Conservation (phyloP, 2,888 invertebrate species). For the Octonoba sinensis region DNA sequence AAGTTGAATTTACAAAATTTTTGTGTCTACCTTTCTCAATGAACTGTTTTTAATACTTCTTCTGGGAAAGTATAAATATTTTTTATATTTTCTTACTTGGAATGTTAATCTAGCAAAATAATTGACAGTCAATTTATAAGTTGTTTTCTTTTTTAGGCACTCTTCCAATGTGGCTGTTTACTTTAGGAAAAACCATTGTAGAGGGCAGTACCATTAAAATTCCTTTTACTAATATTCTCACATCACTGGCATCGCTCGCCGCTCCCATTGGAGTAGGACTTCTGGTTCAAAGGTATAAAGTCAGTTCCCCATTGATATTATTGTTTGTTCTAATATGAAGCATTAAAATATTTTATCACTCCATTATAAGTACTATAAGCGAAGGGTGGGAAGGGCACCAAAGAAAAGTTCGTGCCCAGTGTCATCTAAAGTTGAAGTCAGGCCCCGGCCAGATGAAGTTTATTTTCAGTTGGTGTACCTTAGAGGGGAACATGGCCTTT, state of each 20-base stretch:
- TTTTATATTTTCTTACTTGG: not conserved
- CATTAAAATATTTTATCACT: too few species aligned
- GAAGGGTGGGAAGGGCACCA: too few species aligned
- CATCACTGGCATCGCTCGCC: constrained; percentile 81
- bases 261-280: constrained; percentile 77
- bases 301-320: too few species aligned
- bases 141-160: constrained; percentile 75
- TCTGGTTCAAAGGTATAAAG: constrained; percentile 66
- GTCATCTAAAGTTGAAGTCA: too few species aligned
- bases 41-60: not conserved
- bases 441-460: too few species aligned
- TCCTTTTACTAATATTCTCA: constrained; percentile 83
- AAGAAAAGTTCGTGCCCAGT: too few species aligned
- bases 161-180: constrained; percentile 92
- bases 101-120: too few species aligned
- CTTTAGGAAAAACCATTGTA: constrained; percentile 77
- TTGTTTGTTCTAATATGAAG: too few species aligned
- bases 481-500: too few species aligned
- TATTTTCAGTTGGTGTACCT: too few species aligned
- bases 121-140: not conserved
- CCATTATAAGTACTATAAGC: too few species aligned
- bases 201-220: constrained; percentile 71
- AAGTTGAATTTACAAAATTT: too few species aligned
- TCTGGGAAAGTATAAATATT: not conserved
- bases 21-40: not conserved